Evolutionary conservation across 2,113 vertebrate species (phyloP), one percentile per base, ranked within the genome.

Genomic region (Turdus rufiventris): DNA sequence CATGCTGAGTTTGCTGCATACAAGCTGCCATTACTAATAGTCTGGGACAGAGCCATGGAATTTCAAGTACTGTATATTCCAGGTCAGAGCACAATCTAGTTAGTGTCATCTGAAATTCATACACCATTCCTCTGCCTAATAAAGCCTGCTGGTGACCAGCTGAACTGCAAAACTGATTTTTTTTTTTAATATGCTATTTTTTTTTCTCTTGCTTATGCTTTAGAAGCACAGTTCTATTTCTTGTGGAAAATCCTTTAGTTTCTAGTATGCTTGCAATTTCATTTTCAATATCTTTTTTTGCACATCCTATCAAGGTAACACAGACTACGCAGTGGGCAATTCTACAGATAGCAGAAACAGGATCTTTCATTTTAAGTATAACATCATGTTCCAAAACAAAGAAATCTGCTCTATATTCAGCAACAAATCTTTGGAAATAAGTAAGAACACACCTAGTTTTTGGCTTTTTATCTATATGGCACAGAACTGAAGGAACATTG

Each of bases 11-110:
- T 92, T 87, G 87, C 89, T 96, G 77, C 68, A 54, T 84, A 51
- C 82, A 95, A 91, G 89, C 89, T 95, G 75, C 92, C 89, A 93
- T 93, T 78, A 95, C 84, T 95, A 96, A 95, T 95, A 85, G 79
- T 91, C 95, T 94, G 75, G 91, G 38, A 57, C 34, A 67, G 71
- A 76, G 93, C 94, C 84, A 92, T 66, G 80, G 67, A 86, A 51
- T 85, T 96, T 68, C 94, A 94, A 86, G 45, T 79, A 83, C 16
- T 48, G 26, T 53, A 29, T 43, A 80, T 92, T 88, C 85, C n/a
- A 92, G 88, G 94, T 91, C 93, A 94, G 93, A 91, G 78, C 62
- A 18, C 50, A 94, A 74, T 71, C n/a, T 73, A 91, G 74, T 91
- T 83, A 85, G 26, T 68, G 62, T 43, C 66, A 36, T 72, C 58